These are phyloP conservation scores for Lutjanus erythropterus DNA, from an alignment of 2,113 vertebrate species.

Conservation along the genomic window DNA sequence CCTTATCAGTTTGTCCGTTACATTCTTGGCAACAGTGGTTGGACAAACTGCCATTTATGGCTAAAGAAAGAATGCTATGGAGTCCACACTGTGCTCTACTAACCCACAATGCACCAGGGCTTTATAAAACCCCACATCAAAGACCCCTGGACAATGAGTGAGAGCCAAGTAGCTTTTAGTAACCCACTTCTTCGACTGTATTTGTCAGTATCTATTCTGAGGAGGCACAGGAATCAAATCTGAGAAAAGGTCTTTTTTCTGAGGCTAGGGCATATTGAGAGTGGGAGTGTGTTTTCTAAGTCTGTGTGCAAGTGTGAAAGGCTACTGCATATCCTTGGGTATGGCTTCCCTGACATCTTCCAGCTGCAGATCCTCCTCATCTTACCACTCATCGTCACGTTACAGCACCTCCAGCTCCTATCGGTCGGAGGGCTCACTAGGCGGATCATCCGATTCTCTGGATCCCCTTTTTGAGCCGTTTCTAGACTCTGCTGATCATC, in stretches of 20 bases:
- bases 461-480: slow-evolving; percentile 80
- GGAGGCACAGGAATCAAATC: background rate
- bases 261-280: background rate
- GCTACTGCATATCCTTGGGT: background rate
- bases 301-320: background rate
- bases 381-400: slow-evolving; percentile 73
- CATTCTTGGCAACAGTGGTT: slow-evolving; percentile 72
- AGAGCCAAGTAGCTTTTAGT: slow-evolving; percentile 1
- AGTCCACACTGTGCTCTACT: slow-evolving; percentile 34
- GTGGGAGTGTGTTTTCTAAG: slow-evolving; percentile 1
- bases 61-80: slow-evolving; percentile 25
- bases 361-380: slow-evolving; percentile 75
- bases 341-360: slow-evolving; percentile 82
- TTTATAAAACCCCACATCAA: slow-evolving; percentile 54
- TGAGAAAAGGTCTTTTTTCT: slow-evolving; percentile 16
- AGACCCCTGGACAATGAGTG: slow-evolving; percentile 5
- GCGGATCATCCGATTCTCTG: slow-evolving; percentile 48
- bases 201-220: background rate
- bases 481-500: slow-evolving; percentile 55
- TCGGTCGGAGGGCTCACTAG: slow-evolving; percentile 65
- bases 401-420: slow-evolving; percentile 81
- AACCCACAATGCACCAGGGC: slow-evolving; percentile 75
- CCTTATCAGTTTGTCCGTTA: slow-evolving; percentile 82
- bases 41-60: slow-evolving; percentile 80
- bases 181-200: background rate